Conservation (phyloP, 2,888 invertebrate species). For the Nomada ferruginata region DNA sequence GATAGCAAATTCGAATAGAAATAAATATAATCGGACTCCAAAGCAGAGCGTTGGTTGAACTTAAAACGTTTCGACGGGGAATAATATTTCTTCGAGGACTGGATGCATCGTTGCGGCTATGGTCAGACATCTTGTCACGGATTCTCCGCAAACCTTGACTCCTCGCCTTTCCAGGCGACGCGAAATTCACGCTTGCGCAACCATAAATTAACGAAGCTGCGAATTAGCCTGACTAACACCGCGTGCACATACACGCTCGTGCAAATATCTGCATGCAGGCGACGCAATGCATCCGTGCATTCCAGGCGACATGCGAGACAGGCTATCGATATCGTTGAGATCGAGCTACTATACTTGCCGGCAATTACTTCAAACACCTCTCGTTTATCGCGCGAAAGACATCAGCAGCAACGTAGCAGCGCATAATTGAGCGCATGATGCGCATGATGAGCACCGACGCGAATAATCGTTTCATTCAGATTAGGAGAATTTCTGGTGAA, state of each 20-base stretch:
- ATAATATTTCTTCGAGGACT: not conserved
- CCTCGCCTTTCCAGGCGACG: constrained; percentile 58
- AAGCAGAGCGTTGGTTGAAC: no score
- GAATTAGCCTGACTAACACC: constrained; percentile 63
- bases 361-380: not conserved
- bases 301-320: constrained; percentile 38
- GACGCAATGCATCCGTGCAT: constrained; percentile 49
- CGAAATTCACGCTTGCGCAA: constrained; percentile 65
- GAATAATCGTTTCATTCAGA: no score
- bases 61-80: not conserved
- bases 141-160: constrained; percentile 62
- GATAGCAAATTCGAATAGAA: not conserved
- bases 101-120: not conserved
- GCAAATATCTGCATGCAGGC: constrained; percentile 60
- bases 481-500: no score
- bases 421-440: no score
- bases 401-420: not conserved
- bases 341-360: not conserved
- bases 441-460: no score
- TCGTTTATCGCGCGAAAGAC: not conserved
- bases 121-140: constrained; percentile 57
- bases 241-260: constrained; percentile 53
- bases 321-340: constrained; percentile 35
- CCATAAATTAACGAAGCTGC: constrained; percentile 66
- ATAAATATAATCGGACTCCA: no score